Evolutionary conservation across 1,140 invertebrate species (phyloP).

Genomic region (Drosophila littoralis): DNA sequence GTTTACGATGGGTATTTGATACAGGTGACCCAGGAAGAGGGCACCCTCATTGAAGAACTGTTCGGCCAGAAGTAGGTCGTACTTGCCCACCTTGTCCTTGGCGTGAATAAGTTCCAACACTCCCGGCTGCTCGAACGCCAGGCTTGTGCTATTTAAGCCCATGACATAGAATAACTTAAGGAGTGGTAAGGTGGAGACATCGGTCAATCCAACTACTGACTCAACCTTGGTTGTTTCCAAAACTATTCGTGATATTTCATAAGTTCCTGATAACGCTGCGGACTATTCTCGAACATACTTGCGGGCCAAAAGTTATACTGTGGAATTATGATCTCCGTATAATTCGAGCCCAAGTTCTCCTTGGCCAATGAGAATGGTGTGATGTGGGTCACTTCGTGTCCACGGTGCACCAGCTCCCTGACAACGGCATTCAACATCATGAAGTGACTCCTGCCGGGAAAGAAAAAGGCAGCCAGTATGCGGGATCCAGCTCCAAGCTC

Average conservation of each 20-base stretch:
- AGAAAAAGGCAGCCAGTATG: conserved; percentile 71
- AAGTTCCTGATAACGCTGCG: background rate
- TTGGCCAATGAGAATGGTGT: conserved; percentile 61
- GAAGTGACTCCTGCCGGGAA: conserved; percentile 76
- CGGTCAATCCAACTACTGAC: conserved; percentile 53
- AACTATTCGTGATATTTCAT: conserved; percentile 11
- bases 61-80: conserved; percentile 84
- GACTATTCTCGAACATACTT: conserved; percentile 12
- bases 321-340: conserved; percentile 64
- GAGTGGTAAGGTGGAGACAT: conserved; percentile 30
- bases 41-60: conserved; percentile 84
- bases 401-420: conserved; percentile 56
- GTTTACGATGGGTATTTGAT: conserved; percentile 80
- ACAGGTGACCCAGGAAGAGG: conserved; percentile 79
- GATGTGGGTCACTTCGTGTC: conserved; percentile 74
- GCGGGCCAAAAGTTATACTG: conserved; percentile 60
- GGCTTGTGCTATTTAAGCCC: conserved; percentile 62
- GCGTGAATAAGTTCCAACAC: conserved; percentile 77
- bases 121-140: too few relatives aligned
- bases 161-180: conserved; percentile 16
- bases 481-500: conserved; percentile 34
- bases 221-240: conserved; percentile 17
- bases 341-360: conserved; percentile 67
- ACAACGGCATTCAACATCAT: conserved; percentile 72
- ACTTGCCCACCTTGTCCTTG: conserved; percentile 72